phyloP scores from a whole-genome alignment of 2,113 vertebrate species.

The Sterrhoptilus dennistouni region DNA sequence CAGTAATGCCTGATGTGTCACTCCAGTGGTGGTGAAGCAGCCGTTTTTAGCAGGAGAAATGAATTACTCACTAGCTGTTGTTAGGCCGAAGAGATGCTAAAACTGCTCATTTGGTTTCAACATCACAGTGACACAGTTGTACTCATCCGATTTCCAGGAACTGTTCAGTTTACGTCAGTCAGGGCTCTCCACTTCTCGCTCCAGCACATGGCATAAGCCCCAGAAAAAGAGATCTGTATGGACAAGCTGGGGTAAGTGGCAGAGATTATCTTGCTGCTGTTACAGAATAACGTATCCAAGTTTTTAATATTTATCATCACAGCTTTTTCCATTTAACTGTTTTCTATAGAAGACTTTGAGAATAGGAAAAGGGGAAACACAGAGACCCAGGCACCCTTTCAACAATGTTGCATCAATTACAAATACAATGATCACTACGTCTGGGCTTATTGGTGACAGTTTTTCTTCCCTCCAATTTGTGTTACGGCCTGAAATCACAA shows the following conservation, averaged over 20 bases:
- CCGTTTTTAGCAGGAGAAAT: neutral
- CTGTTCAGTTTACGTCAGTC: neutral
- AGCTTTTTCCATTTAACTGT: neutral
- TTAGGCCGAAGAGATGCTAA: neutral
- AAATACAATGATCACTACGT: neutral
- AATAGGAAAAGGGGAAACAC: neutral
- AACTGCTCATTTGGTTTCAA: conserved; percentile 13
- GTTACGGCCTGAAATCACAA: conserved; percentile 48
- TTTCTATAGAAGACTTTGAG: neutral
- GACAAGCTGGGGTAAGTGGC: neutral
- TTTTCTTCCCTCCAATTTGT: conserved; percentile 39
- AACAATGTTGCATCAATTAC: neutral
- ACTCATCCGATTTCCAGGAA: conserved; percentile 32
- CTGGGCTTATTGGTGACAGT: conserved; percentile 23
- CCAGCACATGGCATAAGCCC: neutral
- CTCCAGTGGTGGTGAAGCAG: neutral
- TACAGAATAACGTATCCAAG: neutral
- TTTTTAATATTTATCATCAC: neutral
- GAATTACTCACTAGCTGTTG: neutral
- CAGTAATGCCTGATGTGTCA: neutral
- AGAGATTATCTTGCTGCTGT: neutral
- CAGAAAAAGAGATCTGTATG: neutral
- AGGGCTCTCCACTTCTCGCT: neutral
- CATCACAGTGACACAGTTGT: conserved; percentile 12
- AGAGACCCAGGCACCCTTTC: neutral